Conservation (phyloP, 2,113 vertebrate genomes). For the Ancistrus triradiatus region DNA sequence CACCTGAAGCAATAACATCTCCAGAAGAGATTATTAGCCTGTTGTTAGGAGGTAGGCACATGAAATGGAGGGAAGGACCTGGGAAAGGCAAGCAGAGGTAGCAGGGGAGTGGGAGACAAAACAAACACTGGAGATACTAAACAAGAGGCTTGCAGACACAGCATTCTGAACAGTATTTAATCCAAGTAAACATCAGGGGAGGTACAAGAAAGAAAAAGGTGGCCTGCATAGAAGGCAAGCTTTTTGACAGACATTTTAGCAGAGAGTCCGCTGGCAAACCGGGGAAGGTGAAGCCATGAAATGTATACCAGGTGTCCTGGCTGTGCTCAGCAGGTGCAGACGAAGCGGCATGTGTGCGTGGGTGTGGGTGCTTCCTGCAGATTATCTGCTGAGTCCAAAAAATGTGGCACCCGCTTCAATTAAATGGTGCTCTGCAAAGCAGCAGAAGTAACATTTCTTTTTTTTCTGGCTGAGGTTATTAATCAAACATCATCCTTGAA, state of each 20-base stretch:
- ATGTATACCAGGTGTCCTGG: constrained; percentile 38
- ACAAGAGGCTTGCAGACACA: too few relatives aligned
- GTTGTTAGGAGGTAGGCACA: constrained; percentile 14
- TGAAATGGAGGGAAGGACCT: constrained; percentile 20
- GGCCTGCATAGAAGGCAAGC: background rate
- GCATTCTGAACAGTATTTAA: too few relatives aligned
- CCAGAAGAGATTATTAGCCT: constrained; percentile 29
- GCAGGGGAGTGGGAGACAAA: background rate
- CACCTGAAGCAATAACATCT: constrained; percentile 27
- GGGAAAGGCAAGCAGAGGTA: background rate
- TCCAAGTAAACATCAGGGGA: too few relatives aligned
- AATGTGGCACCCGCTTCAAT: constrained; percentile 5
- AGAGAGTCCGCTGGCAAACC: constrained; percentile 10
- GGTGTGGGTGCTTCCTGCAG: constrained; percentile 16
- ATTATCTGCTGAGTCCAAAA: constrained; percentile 23
- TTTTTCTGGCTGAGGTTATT: constrained; percentile 9
- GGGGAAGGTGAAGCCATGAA: constrained; percentile 31
- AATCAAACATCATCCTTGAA: constrained; percentile 17
- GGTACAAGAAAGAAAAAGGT: background rate
- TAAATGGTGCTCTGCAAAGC: background rate
- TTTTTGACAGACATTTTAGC: constrained; percentile 37
- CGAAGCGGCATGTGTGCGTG: constrained; percentile 6
- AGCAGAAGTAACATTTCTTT: background rate
- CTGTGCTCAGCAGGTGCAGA: constrained; percentile 34
- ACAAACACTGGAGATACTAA: constrained; percentile 17